phyloP scores from a whole-genome alignment of 1,140 invertebrate genomes.

The Sycobia sp. region DNA sequence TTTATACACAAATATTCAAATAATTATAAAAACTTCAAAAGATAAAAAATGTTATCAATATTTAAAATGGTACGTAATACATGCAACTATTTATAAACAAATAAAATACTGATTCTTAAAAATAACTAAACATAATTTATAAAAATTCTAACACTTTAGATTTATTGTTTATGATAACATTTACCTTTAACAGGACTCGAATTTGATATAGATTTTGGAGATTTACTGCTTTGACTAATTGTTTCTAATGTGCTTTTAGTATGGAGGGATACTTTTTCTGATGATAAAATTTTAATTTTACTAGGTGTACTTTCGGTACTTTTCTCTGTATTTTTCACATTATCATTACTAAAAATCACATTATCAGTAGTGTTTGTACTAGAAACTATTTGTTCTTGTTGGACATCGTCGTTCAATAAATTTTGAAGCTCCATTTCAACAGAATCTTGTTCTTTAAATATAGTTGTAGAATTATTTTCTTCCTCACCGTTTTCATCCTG shows the following conservation, averaged over 20 bases:
- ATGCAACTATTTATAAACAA: no score
- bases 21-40: neutral
- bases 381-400: slow-evolving; percentile 10
- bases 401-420: slow-evolving; percentile 48
- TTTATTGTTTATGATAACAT: neutral
- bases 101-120: no score
- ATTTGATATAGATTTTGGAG: slow-evolving; percentile 16
- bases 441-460: slow-evolving; percentile 45
- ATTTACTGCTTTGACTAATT: neutral
- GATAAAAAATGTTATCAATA: neutral
- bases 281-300: slow-evolving; percentile 6
- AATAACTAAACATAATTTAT: neutral
- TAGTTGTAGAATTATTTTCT: slow-evolving; percentile 37
- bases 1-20: no score
- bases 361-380: neutral
- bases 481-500: slow-evolving; percentile 53
- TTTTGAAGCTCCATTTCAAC: slow-evolving; percentile 57
- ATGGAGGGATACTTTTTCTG: neutral
- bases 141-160: no score
- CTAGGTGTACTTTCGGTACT: neutral
- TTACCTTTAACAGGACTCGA: slow-evolving; percentile 14
- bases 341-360: neutral
- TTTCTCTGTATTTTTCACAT: neutral
- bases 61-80: no score
- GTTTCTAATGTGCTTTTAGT: neutral